Conservation (phyloP, 2,888 invertebrate species). For the Tenthredo notha region DNA sequence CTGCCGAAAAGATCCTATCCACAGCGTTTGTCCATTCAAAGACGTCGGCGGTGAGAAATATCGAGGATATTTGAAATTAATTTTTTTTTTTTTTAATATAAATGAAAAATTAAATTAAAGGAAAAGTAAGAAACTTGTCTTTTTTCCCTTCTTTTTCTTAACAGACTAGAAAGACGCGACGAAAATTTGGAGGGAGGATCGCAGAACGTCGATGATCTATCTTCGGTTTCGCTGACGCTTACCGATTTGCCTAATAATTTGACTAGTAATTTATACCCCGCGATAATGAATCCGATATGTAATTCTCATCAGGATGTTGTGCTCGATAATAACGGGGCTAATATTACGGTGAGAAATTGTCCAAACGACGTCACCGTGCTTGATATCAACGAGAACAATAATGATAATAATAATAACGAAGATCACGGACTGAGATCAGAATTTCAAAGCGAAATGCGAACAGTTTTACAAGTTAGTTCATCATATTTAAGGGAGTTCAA, state of each 20-base stretch:
- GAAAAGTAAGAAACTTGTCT: background rate
- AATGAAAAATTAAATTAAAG: background rate
- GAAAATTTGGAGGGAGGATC: constrained; percentile 53
- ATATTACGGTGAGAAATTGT: background rate
- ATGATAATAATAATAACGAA: constrained; percentile 28
- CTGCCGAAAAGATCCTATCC: constrained; percentile 53
- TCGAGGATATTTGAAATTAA: constrained; percentile 36
- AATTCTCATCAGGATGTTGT: constrained; percentile 47
- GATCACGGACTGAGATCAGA: constrained; percentile 36
- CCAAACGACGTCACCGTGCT: constrained; percentile 20
- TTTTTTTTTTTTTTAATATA: background rate
- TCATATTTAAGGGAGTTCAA: background rate
- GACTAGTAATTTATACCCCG: constrained; percentile 24
- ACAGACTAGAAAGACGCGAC: constrained; percentile 58
- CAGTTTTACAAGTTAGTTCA: constrained; percentile 61
- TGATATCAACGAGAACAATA: constrained; percentile 34
- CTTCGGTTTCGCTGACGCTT: constrained; percentile 54
- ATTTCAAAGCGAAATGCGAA: constrained; percentile 59
- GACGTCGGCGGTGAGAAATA: constrained; percentile 50
- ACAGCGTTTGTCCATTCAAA: constrained; percentile 53
- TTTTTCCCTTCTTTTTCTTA: background rate
- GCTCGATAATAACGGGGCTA: constrained; percentile 28
- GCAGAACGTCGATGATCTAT: constrained; percentile 54
- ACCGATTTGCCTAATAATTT: constrained; percentile 54
- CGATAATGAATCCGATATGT: constrained; percentile 47